phyloP scores from a whole-genome alignment of 2,888 invertebrate genomes.

The Pollenia labialis region DNA sequence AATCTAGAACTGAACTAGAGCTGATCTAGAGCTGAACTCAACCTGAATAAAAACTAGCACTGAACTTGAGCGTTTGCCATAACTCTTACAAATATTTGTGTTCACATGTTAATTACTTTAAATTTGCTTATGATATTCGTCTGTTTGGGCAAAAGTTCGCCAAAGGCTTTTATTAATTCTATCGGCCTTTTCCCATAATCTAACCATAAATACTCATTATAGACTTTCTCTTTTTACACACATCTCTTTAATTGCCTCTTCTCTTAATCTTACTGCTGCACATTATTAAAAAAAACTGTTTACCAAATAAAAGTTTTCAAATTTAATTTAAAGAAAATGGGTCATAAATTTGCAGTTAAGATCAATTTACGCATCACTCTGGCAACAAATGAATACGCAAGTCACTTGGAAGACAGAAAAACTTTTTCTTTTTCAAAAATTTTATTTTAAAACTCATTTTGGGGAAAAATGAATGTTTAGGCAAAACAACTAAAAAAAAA shows the following conservation, averaged over 20 bases:
- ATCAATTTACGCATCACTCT: constrained; percentile 23
- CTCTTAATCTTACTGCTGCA: not conserved
- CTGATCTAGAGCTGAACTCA: no score
- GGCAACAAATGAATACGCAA: not conserved
- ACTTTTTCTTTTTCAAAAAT: constrained; percentile 17
- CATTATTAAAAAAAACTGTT: constrained; percentile 4
- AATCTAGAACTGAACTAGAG: no score
- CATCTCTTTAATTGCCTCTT: constrained; percentile 3
- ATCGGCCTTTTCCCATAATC: not conserved
- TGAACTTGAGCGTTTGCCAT: no score
- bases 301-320: constrained; percentile 8
- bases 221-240: constrained; percentile 23
- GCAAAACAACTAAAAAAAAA: not conserved
- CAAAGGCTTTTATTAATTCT: no score
- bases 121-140: no score
- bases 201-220: not conserved
- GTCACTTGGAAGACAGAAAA: not conserved
- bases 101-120: no score
- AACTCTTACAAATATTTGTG: no score
- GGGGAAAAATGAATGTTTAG: not conserved
- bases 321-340: constrained; percentile 29
- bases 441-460: constrained; percentile 6
- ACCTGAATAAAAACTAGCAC: no score
- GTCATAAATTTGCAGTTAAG: constrained; percentile 13
- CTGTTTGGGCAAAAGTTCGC: no score